Conservation (phyloP, 1,140 invertebrate species). For the Zaprionus gabonicus region DNA sequence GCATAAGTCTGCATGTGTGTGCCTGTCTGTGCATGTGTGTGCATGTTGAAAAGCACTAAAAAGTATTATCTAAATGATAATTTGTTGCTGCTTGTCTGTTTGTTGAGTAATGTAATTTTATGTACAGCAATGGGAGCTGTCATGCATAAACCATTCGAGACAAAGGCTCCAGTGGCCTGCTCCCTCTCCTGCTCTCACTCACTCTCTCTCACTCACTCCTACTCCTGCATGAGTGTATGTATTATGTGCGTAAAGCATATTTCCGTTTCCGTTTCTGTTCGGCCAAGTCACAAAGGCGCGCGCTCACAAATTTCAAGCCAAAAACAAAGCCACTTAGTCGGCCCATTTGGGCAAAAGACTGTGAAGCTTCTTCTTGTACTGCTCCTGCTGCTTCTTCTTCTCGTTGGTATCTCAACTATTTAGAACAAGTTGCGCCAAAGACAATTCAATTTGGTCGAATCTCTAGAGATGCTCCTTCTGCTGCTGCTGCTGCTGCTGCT, state of each 20-base stretch:
- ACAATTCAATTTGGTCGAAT: slow-evolving; percentile 37
- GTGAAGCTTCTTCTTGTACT: background rate
- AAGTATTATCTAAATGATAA: slow-evolving; percentile 82
- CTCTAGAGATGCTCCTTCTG: background rate
- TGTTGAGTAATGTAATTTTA: slow-evolving; percentile 78
- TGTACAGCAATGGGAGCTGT: slow-evolving; percentile 56
- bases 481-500: background rate
- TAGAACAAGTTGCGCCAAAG: slow-evolving; percentile 38
- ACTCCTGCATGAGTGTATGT: slow-evolving; percentile 22
- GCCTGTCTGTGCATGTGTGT: slow-evolving; percentile 8
- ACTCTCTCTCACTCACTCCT: background rate
- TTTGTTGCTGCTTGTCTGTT: slow-evolving; percentile 76
- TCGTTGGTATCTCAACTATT: slow-evolving; percentile 25
- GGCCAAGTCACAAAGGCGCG: slow-evolving; percentile 58
- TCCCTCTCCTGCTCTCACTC: background rate
- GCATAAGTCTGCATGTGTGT: background rate
- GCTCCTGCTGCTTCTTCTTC: background rate
- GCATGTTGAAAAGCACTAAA: slow-evolving; percentile 75
- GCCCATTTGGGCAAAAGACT: slow-evolving; percentile 23
- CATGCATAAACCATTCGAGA: slow-evolving; percentile 54
- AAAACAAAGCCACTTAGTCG: slow-evolving; percentile 19
- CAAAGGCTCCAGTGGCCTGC: slow-evolving; percentile 30
- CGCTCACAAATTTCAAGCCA: slow-evolving; percentile 16
- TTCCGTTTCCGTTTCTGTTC: slow-evolving; percentile 42
- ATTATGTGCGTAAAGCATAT: slow-evolving; percentile 56